Conservation (phyloP, 1,140 invertebrate genomes). For the Platorchestia sp. region DNA sequence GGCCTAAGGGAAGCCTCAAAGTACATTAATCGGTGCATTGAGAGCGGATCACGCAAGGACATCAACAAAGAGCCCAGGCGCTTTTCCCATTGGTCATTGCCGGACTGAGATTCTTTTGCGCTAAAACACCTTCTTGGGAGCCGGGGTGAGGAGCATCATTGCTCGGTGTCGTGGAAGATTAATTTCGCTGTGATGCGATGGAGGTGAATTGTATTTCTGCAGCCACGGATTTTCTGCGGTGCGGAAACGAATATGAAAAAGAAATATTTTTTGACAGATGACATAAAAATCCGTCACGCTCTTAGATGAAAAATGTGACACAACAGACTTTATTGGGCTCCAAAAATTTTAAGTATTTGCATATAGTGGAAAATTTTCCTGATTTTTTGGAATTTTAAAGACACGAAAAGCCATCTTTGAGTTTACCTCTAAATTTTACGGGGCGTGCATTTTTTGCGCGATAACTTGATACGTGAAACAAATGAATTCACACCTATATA, state of each 20-base stretch:
- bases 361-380: no score
- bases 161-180: background rate
- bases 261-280: background rate
- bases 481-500: no score
- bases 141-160: background rate
- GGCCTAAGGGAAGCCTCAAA: background rate
- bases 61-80: background rate
- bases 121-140: background rate
- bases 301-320: no score
- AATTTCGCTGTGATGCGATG: background rate
- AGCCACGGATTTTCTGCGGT: background rate
- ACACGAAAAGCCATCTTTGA: no score
- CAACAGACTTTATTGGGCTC: no score
- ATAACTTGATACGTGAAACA: no score
- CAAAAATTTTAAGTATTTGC: no score
- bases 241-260: background rate
- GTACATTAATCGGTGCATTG: constrained; percentile 49
- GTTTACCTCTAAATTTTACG: no score
- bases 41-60: background rate
- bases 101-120: background rate
- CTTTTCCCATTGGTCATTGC: constrained; percentile 7
- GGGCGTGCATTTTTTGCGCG: no score
- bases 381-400: no score
- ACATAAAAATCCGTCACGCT: no score
- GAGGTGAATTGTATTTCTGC: background rate